Conservation (phyloP, 2,113 vertebrate genomes). For the Paramormyrops kingsleyae region DNA sequence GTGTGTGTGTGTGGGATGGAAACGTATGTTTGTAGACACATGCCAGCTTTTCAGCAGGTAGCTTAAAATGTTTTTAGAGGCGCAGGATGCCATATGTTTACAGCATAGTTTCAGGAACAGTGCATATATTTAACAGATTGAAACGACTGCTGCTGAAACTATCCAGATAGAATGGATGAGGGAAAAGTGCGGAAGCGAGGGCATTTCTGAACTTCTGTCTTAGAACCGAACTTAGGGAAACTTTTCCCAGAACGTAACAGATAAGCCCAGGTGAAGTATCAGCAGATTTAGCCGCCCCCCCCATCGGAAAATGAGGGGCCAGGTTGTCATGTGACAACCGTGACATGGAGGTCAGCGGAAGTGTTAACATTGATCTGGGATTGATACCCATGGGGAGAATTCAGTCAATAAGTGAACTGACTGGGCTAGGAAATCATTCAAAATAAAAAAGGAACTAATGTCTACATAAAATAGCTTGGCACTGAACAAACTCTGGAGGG, state of each 20-base stretch:
- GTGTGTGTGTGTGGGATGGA: background rate
- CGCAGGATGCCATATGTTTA: constrained; percentile 12
- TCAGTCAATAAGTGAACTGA: background rate
- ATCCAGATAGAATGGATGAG: background rate
- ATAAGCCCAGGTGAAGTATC: background rate
- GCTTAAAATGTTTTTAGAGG: constrained; percentile 2
- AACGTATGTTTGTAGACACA: background rate
- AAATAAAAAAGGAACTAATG: background rate
- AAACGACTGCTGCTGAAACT: background rate
- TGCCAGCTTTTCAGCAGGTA: constrained; percentile 9
- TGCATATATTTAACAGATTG: background rate
- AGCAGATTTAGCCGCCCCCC: background rate
- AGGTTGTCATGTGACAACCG: background rate
- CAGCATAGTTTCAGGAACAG: background rate
- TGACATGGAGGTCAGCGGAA: background rate
- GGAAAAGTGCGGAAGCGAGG: background rate
- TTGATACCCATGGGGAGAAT: background rate
- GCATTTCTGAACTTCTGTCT: background rate
- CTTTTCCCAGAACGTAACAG: background rate
- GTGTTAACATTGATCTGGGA: background rate
- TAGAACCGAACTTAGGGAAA: background rate
- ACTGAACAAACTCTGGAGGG: background rate
- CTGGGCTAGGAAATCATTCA: background rate
- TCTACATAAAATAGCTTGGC: background rate
- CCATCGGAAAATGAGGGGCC: background rate